Evolutionary conservation across 2,797 vertebrate genomes (phyloP), one percentile per base, ranked within the genome.

Genomic region (Hydrocynus forskahlii): DNA sequence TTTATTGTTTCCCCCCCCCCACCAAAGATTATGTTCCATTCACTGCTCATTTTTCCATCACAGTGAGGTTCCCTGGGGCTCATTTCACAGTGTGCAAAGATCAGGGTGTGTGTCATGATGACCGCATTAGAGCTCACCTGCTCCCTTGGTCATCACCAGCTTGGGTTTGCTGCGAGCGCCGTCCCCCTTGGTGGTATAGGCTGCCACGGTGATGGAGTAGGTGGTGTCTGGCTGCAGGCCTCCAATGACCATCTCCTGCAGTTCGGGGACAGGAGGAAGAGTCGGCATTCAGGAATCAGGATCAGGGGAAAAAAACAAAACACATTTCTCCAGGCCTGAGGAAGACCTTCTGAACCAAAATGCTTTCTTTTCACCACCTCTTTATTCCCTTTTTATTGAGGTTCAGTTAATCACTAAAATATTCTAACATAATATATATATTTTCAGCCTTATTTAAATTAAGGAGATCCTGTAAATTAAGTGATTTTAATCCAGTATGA

Each of bases 171-270:
- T 99, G 85, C 98, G 97, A 29, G 97, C 96, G 4, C 98, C 98
- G 45, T 99, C 98, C 72, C 98, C 98, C 89, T 99, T 99, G 94
- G 98, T 98, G 89, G 98, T 99, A 92, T 99, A 99, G 3, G 98
- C 98, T 9, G 98, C 97, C 82, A 99, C 98, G 0, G 97, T 99
- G 91, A 99, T 94, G 88, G 98, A 99, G 89, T 99, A 99, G 12
- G 96, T 92, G 43, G 97, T 99, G 92, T 99, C 97, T 0, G 98
- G 96, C 91, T 97, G 96, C 75, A 99, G 94, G 85, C 97, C 95
- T 85, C 95, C 92, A 82, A 99, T 97, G 90, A 97, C 80, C 97
- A 99, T 97, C 89, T 99, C 98, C 98, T 99, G 77, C 12, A 78
- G 72, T 74, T 67, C 48, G 73, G 54, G 55, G 63, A 84, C 74